Conservation (phyloP, 2,888 invertebrate species). For the Agrypnus murinus region DNA sequence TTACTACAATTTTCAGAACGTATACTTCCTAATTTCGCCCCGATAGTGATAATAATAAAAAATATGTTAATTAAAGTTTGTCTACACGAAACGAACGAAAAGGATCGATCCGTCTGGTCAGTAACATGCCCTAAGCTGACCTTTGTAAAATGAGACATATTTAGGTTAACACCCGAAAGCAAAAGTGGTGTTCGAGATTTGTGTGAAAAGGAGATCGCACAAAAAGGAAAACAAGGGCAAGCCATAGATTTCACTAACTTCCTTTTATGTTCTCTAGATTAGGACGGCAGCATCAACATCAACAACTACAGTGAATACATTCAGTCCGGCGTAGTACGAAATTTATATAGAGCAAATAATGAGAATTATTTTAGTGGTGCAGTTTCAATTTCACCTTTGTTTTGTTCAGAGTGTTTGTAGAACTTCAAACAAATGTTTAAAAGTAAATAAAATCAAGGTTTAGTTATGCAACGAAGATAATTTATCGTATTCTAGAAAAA, state of each 20-base stretch:
- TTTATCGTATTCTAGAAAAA: too few species aligned
- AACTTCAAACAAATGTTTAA: too few species aligned
- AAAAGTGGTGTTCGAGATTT: constrained; percentile 62
- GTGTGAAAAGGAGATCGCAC: constrained; percentile 60
- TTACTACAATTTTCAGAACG: not conserved
- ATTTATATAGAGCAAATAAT: too few species aligned
- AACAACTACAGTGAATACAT: too few species aligned
- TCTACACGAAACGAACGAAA: constrained; percentile 49
- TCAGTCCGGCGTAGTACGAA: too few species aligned
- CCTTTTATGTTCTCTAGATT: constrained; percentile 40
- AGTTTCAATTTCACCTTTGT: too few species aligned
- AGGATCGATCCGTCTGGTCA: constrained; percentile 60
- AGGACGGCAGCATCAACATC: too few species aligned
- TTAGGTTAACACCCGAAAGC: constrained; percentile 65
- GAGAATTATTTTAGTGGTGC: too few species aligned
- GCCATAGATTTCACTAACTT: constrained; percentile 60
- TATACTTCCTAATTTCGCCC: constrained; percentile 2
- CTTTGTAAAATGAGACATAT: constrained; percentile 60
- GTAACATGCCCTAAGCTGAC: constrained; percentile 61
- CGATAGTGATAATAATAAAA: too few species aligned
- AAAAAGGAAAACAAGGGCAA: constrained; percentile 59
- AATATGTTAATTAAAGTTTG: constrained; percentile 34
- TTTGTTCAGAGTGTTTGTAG: too few species aligned
- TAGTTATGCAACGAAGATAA: too few species aligned
- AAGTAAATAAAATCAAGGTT: too few species aligned